Percentiles rank a stretch among this genome's conserved stretches.
phyloP scores from a whole-genome alignment of 2,113 vertebrate genomes.

The Heterochromis multidens region DNA sequence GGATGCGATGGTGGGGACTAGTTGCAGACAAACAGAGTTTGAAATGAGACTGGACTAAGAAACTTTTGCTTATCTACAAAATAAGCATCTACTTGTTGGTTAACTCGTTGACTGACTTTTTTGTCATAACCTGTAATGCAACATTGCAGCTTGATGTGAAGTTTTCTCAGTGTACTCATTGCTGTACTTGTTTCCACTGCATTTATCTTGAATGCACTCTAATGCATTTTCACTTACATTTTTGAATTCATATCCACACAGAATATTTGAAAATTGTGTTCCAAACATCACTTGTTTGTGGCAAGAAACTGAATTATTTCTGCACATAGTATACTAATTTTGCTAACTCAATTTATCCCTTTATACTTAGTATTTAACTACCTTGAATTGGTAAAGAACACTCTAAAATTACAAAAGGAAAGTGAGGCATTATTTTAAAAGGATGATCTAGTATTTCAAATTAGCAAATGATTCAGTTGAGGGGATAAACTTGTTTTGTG shows the following conservation, averaged over 20 bases:
- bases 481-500: neutral
- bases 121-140: neutral
- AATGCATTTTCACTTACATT: neutral
- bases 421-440: neutral
- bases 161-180: neutral
- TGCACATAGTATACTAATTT: neutral
- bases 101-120: neutral
- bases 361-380: neutral
- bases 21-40: neutral
- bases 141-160: neutral
- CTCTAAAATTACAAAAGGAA: neutral
- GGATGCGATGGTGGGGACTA: neutral
- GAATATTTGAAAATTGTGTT: neutral
- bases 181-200: neutral
- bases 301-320: neutral
- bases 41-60: neutral
- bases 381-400: neutral
- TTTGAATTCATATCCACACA: neutral
- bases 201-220: neutral
- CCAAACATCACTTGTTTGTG: neutral
- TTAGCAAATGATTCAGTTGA: neutral
- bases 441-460: neutral
- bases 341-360: fast-evolving
- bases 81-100: too few relatives aligned
- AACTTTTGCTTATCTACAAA: neutral